A percentile compares a stretch with the other conserved stretches of the same genome.
Conservation (phyloP, 2,797 vertebrate genomes). For the Pipistrellus nathusii region DNA sequence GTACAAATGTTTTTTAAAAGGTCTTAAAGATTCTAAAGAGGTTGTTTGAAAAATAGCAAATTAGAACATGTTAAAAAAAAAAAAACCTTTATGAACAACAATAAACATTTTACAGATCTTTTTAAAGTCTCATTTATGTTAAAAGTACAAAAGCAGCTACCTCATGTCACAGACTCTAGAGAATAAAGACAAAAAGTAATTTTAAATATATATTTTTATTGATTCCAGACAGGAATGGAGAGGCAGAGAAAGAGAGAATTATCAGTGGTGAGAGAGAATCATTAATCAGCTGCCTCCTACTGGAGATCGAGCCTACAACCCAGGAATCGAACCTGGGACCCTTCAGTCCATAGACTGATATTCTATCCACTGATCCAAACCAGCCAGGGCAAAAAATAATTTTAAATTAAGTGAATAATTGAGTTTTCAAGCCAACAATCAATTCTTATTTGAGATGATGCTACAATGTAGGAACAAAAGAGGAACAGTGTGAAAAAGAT, state of each 20-base stretch:
- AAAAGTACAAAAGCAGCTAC: neutral
- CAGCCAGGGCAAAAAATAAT: neutral
- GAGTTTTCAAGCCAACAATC: constrained; percentile 18
- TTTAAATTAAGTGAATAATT: constrained; percentile 48
- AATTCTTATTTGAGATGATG: constrained; percentile 26
- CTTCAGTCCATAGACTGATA: no score
- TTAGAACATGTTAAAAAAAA: neutral
- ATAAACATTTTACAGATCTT: constrained; percentile 3
- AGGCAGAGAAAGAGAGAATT: no score
- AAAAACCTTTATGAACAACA: neutral
- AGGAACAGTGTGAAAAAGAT: neutral
- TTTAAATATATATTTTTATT: neutral
- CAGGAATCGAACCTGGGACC: no score
- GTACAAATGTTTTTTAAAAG: constrained; percentile 47
- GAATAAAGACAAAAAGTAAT: neutral
- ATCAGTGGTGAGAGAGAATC: no score
- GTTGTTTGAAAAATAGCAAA: constrained; percentile 41
- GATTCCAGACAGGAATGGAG: no score
- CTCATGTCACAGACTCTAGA: constrained; percentile 9
- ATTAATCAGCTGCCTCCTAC: no score
- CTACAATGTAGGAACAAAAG: constrained; percentile 35
- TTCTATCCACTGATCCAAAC: no score
- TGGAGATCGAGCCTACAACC: no score
- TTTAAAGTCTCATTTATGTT: constrained; percentile 32
- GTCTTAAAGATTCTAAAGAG: neutral